Evolutionary conservation across 2,888 invertebrate genomes (phyloP), one percentile per base, ranked within the genome.

Genomic region (Mesopsocus fuscifrons): DNA sequence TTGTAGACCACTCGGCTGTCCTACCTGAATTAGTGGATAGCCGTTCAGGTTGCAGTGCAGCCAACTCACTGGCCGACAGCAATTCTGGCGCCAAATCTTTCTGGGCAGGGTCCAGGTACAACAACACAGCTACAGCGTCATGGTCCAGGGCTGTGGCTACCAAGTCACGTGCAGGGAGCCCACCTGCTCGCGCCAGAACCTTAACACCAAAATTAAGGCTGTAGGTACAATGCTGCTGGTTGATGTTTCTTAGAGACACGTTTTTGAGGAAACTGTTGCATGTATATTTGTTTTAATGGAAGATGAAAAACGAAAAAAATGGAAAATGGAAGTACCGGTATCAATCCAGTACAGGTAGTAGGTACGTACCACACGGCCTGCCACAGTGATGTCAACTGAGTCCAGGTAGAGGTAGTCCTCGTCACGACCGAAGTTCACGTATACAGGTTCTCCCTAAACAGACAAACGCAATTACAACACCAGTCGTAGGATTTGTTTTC

Each of bases 351-450:
- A n/a, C n/a, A n/a, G n/a, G n/a, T n/a, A n/a, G n/a, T n/a, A n/a
- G n/a, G n/a, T 26, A 26, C 26, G 11, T 26, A 26, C 26, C 20
- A 38, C 21, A 6, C 11, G 15, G 8, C 38, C 38, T 16, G 18
- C n/a, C 5, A 38, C 38, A 3, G 5, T 4, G 17, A 38, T 20
- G 11, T 15, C 21, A 4, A 38, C 15, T 6, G 38, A 38, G 5
- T 38, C 38, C 20, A 38, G 20, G 38, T 38, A 38, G 21, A 20
- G 38, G 20, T 18, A 38, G 20, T 38, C 38, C 20, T 38, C 38
- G 17, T 15, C 20, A 3, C 38, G 6, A 11, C 38, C 38, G 20
- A 18, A 38, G 21, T 38, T 38, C 5, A 38, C 20, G 11, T 38
- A 38, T 4, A 38, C 38, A 20, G 21, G 9, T 16, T 13, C 20